Conservation (phyloP, 1,140 invertebrate genomes). For the Bombus polaris region DNA sequence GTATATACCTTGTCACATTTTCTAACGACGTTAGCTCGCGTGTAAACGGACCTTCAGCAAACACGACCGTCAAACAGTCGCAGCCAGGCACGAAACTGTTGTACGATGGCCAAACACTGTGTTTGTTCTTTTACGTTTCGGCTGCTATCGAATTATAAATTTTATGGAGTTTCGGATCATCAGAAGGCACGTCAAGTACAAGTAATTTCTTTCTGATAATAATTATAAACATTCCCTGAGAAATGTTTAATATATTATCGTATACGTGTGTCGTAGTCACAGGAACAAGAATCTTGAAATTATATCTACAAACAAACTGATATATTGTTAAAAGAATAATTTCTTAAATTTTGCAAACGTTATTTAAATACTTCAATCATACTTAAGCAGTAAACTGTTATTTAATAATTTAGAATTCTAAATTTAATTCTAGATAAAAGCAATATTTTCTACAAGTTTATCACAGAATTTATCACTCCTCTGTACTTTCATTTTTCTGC, state of each 20-base stretch:
- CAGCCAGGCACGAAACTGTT: slow-evolving; percentile 56
- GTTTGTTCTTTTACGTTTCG: slow-evolving; percentile 17
- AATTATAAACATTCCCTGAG: not conserved
- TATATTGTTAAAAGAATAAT: not conserved
- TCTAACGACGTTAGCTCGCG: slow-evolving; percentile 60
- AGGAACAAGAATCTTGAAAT: not conserved
- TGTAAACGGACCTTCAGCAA: slow-evolving; percentile 62
- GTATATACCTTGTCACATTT: slow-evolving; percentile 65
- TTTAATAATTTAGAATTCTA: too few relatives aligned
- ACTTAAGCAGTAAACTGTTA: too few relatives aligned
- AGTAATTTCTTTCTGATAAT: not conserved
- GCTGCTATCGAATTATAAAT: slow-evolving; percentile 35
- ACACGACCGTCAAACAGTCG: slow-evolving; percentile 67
- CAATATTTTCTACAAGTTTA: too few relatives aligned
- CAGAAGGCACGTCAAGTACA: too few relatives aligned
- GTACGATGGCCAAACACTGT: slow-evolving; percentile 35
- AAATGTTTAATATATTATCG: not conserved
- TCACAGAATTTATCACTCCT: too few relatives aligned
- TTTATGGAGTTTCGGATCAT: not conserved
- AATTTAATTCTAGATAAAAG: too few relatives aligned
- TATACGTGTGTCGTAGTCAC: not conserved
- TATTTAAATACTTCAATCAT: too few relatives aligned
- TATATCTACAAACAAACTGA: too few relatives aligned
- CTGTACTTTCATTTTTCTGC: too few relatives aligned
- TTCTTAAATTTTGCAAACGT: not conserved